Evolutionary conservation across 2,113 vertebrate species (phyloP).

Genomic region (Serilophus lunatus): DNA sequence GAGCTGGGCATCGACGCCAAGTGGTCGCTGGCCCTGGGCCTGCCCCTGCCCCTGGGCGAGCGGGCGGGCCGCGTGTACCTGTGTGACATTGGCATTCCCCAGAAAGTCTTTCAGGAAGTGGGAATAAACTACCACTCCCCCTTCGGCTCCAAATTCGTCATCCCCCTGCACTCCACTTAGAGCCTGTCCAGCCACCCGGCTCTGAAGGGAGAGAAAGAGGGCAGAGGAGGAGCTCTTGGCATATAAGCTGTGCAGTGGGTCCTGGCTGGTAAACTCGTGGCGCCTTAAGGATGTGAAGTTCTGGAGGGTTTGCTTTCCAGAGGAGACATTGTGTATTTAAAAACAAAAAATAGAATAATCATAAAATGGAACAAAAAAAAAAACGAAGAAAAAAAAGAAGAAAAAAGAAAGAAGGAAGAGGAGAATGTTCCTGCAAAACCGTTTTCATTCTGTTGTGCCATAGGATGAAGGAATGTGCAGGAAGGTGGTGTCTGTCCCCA

Average conservation of each 20-base stretch:
- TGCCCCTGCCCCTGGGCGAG: constrained; percentile 88
- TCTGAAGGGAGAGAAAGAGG: neutral
- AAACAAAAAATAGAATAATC: neutral
- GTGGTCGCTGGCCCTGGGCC: constrained; percentile 93
- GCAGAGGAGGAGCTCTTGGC: neutral
- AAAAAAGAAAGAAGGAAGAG: neutral
- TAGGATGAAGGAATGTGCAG: neutral
- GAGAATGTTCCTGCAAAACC: neutral
- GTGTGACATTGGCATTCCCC: constrained; percentile 95
- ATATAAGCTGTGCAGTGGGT: neutral
- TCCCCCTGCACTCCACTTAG: constrained; percentile 91
- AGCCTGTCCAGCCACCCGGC: neutral
- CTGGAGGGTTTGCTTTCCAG: constrained; percentile 39
- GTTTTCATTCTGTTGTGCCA: neutral
- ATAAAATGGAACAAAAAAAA: neutral
- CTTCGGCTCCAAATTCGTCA: constrained; percentile 97
- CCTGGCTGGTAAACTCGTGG: constrained; percentile 10
- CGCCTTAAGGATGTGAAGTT: constrained; percentile 75
- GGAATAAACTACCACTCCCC: constrained; percentile 96
- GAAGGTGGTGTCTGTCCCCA: neutral
- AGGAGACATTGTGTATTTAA: neutral
- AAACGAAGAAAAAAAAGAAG: neutral
- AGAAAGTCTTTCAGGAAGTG: constrained; percentile 94
- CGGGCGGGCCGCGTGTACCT: constrained; percentile 89
- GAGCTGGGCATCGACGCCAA: constrained; percentile 93